Conservation (phyloP, 2,113 vertebrate species). For the Misgurnus mizolepis region DNA sequence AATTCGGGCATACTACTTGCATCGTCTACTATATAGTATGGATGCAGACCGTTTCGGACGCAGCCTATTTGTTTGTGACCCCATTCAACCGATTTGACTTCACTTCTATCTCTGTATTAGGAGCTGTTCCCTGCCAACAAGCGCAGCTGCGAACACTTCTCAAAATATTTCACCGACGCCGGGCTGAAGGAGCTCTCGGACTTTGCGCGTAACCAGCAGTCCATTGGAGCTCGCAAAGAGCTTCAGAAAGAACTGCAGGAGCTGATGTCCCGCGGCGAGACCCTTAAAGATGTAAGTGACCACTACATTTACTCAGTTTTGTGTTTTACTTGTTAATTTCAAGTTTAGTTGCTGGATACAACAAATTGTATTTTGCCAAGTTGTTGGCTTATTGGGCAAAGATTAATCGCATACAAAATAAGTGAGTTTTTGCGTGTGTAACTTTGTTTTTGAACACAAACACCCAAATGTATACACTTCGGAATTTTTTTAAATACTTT, state of each 20-base stretch:
- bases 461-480: too few relatives aligned
- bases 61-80: not conserved
- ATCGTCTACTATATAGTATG: too few relatives aligned
- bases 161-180: constrained; percentile 97
- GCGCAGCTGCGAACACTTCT: constrained; percentile 96
- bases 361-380: too few relatives aligned
- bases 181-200: constrained; percentile 95
- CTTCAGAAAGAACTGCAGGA: constrained; percentile 98
- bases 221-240: constrained; percentile 94
- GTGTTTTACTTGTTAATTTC: too few relatives aligned
- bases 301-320: not conserved
- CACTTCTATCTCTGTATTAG: constrained; percentile 66
- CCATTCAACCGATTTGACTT: not conserved
- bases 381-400: too few relatives aligned
- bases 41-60: too few relatives aligned
- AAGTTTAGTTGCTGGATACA: too few relatives aligned
- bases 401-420: too few relatives aligned
- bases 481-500: too few relatives aligned
- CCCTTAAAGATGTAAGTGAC: constrained; percentile 88
- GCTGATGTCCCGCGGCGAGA: constrained; percentile 90
- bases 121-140: constrained; percentile 99
- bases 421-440: too few relatives aligned
- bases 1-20: too few relatives aligned
- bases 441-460: too few relatives aligned
- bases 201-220: constrained; percentile 96